phyloP scores from a whole-genome alignment of 2,113 vertebrate genomes.

The Pygathrix nemaeus region DNA sequence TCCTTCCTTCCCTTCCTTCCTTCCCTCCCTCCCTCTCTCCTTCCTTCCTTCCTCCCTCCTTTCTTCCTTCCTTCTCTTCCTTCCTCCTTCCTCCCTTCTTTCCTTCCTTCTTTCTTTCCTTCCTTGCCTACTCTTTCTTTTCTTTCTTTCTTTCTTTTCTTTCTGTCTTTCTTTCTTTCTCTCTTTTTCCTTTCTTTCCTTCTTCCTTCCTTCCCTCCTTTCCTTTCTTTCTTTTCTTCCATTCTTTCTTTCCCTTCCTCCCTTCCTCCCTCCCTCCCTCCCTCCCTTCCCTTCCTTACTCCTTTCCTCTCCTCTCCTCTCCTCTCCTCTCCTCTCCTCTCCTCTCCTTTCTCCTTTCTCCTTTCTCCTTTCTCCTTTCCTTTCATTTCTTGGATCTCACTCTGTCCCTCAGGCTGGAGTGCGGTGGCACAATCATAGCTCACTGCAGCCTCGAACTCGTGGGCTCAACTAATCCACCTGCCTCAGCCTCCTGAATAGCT shows the following conservation, averaged over 20 bases:
- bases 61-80: accelerated
- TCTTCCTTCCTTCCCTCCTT: accelerated
- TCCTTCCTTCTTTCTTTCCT: accelerated
- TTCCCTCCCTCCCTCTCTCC: accelerated
- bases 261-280: accelerated
- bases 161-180: accelerated
- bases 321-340: accelerated
- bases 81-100: accelerated
- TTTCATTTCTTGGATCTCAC: too few species aligned
- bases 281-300: too few species aligned
- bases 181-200: accelerated
- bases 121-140: accelerated
- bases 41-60: accelerated
- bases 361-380: not conserved
- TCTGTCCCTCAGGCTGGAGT: not conserved
- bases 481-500: not conserved
- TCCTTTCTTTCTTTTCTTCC: too few species aligned
- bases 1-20: accelerated
- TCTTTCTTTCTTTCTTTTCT: too few species aligned
- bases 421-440: not conserved
- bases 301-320: accelerated
- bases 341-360: accelerated
- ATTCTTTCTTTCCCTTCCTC: too few species aligned
- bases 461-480: not conserved
- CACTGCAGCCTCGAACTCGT: not conserved